A percentile compares a stretch with the other conserved stretches of the same genome.
phyloP scores from a whole-genome alignment of 2,113 vertebrate species.

The Chaetodon auriga region DNA sequence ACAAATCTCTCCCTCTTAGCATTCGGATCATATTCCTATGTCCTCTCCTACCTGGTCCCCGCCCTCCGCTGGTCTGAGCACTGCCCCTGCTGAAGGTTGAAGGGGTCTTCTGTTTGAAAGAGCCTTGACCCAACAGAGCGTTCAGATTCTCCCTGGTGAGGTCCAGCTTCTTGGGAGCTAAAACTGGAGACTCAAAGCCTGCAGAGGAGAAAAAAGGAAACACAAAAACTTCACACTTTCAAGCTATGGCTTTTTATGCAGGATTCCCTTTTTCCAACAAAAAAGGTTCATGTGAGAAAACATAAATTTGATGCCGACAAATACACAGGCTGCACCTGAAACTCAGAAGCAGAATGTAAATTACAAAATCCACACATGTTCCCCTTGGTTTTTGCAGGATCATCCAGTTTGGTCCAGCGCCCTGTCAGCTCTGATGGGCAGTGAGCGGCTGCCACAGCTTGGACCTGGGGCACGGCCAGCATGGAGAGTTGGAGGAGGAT shows the following conservation, averaged over 20 bases:
- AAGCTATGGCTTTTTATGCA: neutral
- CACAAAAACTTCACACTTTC: neutral
- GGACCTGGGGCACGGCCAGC: conserved; percentile 69
- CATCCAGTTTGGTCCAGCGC: conserved; percentile 51
- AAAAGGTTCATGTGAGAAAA: neutral
- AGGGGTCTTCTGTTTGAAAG: conserved; percentile 79
- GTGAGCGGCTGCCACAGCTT: conserved; percentile 56
- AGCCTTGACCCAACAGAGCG: conserved; percentile 81
- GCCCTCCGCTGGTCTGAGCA: conserved; percentile 85
- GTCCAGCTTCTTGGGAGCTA: conserved; percentile 81
- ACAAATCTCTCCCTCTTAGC: neutral
- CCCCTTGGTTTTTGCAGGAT: conserved; percentile 44
- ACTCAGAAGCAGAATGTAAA: conserved; percentile 25
- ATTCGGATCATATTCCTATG: neutral
- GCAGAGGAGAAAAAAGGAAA: neutral
- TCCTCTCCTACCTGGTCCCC: conserved; percentile 85
- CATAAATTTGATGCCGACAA: neutral
- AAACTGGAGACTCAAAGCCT: conserved; percentile 72
- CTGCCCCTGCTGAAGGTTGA: conserved; percentile 84
- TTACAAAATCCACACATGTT: conserved; percentile 16
- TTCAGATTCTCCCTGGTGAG: conserved; percentile 87
- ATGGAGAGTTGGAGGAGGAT: conserved; percentile 70
- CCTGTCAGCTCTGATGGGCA: conserved; percentile 63
- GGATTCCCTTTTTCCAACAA: neutral
- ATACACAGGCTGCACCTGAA: conserved; percentile 14